Conservation (phyloP, 64 coral and sea anemone species). For the Actinia tenebrosa region DNA sequence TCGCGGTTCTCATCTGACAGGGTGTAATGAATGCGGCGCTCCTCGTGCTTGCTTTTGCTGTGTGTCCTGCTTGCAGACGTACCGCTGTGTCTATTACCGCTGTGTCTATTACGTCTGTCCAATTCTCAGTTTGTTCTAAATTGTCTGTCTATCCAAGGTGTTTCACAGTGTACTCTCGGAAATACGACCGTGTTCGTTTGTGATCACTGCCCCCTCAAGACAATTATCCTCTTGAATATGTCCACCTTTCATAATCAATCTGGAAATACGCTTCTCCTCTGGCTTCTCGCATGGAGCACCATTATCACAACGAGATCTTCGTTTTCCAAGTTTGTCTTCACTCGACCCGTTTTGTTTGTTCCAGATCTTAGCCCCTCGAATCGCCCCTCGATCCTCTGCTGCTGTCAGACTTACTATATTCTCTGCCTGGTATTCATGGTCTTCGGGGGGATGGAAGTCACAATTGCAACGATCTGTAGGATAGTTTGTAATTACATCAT, state of each 20-base stretch:
- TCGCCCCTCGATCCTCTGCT: background rate
- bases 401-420: background rate
- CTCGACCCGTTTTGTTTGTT: background rate
- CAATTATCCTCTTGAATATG: background rate
- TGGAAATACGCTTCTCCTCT: background rate
- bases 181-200: background rate
- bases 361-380: background rate
- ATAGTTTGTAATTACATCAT: background rate
- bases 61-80: too few relatives aligned
- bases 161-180: background rate
- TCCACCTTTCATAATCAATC: background rate
- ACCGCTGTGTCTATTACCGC: background rate
- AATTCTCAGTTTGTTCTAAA: background rate
- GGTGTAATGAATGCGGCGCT: too few relatives aligned
- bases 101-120: background rate
- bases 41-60: too few relatives aligned
- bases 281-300: background rate
- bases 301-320: background rate
- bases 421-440: background rate
- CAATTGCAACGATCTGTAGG: background rate
- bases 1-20: too few relatives aligned
- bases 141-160: background rate
- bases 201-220: background rate
- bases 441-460: background rate
- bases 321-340: background rate